Conservation (phyloP, 1,140 invertebrate species). For the Drosophila ironensis region DNA sequence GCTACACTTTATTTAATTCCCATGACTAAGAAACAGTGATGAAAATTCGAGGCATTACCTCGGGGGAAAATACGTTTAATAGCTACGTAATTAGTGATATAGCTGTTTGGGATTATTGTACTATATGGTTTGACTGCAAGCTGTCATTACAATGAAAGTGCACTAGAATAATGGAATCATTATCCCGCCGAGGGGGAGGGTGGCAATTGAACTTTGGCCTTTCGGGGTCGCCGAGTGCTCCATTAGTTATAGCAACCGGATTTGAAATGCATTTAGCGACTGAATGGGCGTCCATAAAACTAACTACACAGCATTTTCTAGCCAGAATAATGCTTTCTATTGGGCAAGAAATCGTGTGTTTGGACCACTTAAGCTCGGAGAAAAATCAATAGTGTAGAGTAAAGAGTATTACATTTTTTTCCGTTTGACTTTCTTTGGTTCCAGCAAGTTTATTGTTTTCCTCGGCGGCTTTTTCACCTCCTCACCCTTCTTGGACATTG, state of each 20-base stretch:
- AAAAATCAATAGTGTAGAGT: constrained; percentile 53
- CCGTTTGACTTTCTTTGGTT: constrained; percentile 37
- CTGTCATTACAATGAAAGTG: constrained; percentile 18
- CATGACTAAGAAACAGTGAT: too few species aligned
- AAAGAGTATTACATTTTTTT: constrained; percentile 62
- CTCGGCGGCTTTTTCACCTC: constrained; percentile 33
- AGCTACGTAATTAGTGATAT: constrained; percentile 12
- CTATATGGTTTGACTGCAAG: too few species aligned
- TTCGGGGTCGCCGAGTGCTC: not conserved
- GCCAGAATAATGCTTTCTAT: not conserved
- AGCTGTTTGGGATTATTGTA: too few species aligned
- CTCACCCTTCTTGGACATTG: constrained; percentile 42
- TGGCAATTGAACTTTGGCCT: constrained; percentile 27
- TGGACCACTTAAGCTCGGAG: constrained; percentile 5
- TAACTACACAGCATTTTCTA: constrained; percentile 1
- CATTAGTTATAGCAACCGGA: constrained; percentile 7
- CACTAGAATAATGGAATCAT: not conserved
- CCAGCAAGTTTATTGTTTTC: constrained; percentile 34
- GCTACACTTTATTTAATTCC: too few species aligned
- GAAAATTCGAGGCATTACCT: not conserved
- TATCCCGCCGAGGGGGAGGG: not conserved
- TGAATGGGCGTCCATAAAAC: constrained; percentile 19
- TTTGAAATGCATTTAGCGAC: constrained; percentile 16
- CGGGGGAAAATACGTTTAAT: not conserved
- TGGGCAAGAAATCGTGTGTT: not conserved